Evolutionary conservation across 1,140 invertebrate species (phyloP).

Genomic region (Drosophila hydei): DNA sequence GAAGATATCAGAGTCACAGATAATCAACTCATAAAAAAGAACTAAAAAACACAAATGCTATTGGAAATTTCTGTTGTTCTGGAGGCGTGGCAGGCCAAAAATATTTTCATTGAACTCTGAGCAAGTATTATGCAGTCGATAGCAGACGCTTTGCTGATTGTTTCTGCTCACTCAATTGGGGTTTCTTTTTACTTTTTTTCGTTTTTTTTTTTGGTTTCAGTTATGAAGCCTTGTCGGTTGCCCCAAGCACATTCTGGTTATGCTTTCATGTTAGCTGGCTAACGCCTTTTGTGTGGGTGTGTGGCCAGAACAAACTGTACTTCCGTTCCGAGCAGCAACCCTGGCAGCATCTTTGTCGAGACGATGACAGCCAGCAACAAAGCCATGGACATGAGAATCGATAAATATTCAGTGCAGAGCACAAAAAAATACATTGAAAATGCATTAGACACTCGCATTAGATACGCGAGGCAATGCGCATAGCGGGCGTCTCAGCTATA

Average conservation of each 20-base stretch:
- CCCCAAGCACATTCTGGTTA: not conserved
- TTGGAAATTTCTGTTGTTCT: no score
- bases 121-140: not conserved
- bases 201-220: slow-evolving; percentile 28
- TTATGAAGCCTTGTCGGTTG: slow-evolving; percentile 12
- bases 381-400: slow-evolving; percentile 59
- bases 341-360: slow-evolving; percentile 64
- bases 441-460: slow-evolving; percentile 76
- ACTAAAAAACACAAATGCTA: no score
- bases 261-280: slow-evolving; percentile 51
- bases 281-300: slow-evolving; percentile 52
- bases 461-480: slow-evolving; percentile 23
- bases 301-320: slow-evolving; percentile 75
- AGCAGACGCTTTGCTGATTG: not conserved
- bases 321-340: slow-evolving; percentile 56
- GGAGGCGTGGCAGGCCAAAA: no score
- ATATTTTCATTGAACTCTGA: not conserved
- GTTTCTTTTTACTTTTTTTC: slow-evolving; percentile 22
- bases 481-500: slow-evolving; percentile 12
- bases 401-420: slow-evolving; percentile 74
- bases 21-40: no score
- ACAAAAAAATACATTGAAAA: slow-evolving; percentile 80
- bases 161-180: slow-evolving; percentile 2
- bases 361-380: slow-evolving; percentile 1
- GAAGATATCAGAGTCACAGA: no score